phyloP scores from a whole-genome alignment of 2,888 invertebrate genomes.

The Euspilapteryx auroguttella region DNA sequence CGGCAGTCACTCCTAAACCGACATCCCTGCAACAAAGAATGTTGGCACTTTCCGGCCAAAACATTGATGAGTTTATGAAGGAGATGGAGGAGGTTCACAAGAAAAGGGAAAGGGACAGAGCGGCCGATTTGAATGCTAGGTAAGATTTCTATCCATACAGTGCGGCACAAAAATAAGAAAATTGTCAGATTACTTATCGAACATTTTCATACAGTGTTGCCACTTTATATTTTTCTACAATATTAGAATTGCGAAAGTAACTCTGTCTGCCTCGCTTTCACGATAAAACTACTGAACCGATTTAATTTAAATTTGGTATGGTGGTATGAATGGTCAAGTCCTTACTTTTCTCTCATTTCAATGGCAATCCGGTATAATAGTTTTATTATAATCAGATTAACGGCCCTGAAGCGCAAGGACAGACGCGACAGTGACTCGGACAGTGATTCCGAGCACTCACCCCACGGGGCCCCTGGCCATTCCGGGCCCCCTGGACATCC shows the following conservation, averaged over 20 bases:
- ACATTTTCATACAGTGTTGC: too few relatives aligned
- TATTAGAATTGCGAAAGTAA: too few relatives aligned
- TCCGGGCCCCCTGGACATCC: not conserved
- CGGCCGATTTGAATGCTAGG: slow-evolving; percentile 62
- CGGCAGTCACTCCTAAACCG: slow-evolving; percentile 52
- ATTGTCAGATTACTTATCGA: too few relatives aligned
- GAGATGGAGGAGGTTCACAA: slow-evolving; percentile 88
- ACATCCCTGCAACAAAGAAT: slow-evolving; percentile 83
- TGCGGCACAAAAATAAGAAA: not conserved
- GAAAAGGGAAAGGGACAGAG: slow-evolving; percentile 70
- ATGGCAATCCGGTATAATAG: too few relatives aligned
- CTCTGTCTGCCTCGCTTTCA: too few relatives aligned
- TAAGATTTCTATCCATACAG: slow-evolving; percentile 8
- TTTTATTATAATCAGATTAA: slow-evolving; percentile 16
- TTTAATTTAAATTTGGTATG: too few relatives aligned
- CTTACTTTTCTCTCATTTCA: too few relatives aligned
- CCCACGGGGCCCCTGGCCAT: slow-evolving; percentile 6
- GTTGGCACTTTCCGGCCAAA: slow-evolving; percentile 88
- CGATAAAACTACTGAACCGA: too few relatives aligned
- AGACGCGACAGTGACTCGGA: slow-evolving; percentile 36
- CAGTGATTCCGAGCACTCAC: slow-evolving; percentile 17
- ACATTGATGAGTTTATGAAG: slow-evolving; percentile 90
- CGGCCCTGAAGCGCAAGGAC: slow-evolving; percentile 25
- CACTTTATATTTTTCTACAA: too few relatives aligned
- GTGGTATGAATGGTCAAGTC: too few relatives aligned